These are phyloP conservation scores for Lanistes nyassanus DNA, from an alignment of 1,140 invertebrate genomes.

Conservation along the genomic window DNA sequence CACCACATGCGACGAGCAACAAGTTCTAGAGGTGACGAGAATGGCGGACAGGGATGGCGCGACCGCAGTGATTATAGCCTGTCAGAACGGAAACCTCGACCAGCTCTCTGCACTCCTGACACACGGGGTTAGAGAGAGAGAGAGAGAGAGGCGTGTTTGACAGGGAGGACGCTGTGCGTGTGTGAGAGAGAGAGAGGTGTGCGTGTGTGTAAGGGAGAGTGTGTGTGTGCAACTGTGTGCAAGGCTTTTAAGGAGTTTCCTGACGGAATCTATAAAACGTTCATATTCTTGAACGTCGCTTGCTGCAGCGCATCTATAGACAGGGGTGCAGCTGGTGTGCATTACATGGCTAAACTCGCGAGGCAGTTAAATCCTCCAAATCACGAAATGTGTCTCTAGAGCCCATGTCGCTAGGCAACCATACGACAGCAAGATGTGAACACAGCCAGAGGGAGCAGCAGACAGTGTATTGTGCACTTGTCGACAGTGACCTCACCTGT, in stretches of 20 bases:
- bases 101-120: conserved; percentile 49
- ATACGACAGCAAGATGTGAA: too few relatives aligned
- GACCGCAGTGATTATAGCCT: conserved; percentile 53
- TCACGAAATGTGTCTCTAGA: too few relatives aligned
- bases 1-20: conserved; percentile 5
- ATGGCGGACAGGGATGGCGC: conserved; percentile 50
- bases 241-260: neutral
- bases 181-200: conserved; percentile 25
- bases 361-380: too few relatives aligned
- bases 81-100: conserved; percentile 56
- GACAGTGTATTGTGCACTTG: too few relatives aligned
- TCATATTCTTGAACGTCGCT: neutral
- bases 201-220: too few relatives aligned
- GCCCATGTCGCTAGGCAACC: too few relatives aligned
- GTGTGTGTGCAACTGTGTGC: too few relatives aligned
- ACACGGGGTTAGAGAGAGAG: conserved; percentile 49
- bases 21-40: conserved; percentile 38
- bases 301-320: neutral
- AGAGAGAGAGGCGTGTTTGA: too few relatives aligned
- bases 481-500: too few relatives aligned
- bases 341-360: too few relatives aligned
- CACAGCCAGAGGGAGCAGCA: too few relatives aligned
- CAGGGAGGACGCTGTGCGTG: conserved; percentile 36
- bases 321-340: too few relatives aligned
- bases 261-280: neutral